Evolutionary conservation across 2,113 vertebrate species (phyloP).

Genomic region (Cromileptes altivelis): DNA sequence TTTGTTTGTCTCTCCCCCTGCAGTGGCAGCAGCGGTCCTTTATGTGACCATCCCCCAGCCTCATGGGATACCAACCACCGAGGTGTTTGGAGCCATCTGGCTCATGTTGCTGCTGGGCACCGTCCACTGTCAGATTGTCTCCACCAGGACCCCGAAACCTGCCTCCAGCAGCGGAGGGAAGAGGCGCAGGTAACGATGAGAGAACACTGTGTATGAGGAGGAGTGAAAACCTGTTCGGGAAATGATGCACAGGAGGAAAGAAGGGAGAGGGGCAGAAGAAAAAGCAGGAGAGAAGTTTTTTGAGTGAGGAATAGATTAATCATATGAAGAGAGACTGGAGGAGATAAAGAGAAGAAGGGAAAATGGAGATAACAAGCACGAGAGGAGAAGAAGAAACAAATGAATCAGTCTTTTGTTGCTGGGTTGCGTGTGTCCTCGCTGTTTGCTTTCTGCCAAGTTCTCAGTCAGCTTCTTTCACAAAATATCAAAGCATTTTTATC

Average conservation of each 20-base stretch:
- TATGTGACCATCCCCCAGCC: slow-evolving; percentile 88
- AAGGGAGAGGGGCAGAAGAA: background rate
- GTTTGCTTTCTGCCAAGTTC: slow-evolving; percentile 11
- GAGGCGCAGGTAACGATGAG: slow-evolving; percentile 90
- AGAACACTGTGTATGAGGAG: background rate
- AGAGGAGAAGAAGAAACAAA: background rate
- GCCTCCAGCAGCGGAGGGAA: slow-evolving; percentile 88
- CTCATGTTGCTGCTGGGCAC: slow-evolving; percentile 98
- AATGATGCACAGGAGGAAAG: too few relatives aligned
- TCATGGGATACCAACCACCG: slow-evolving; percentile 93
- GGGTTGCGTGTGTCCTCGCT: background rate
- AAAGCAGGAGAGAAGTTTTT: background rate
- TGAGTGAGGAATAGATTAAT: background rate
- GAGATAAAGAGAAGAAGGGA: background rate
- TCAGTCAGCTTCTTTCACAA: slow-evolving; percentile 17
- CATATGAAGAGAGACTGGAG: background rate
- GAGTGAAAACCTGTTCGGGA: background rate
- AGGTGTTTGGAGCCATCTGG: slow-evolving; percentile 94
- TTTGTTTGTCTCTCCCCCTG: background rate
- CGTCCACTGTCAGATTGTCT: slow-evolving; percentile 99
- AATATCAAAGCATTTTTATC: slow-evolving; percentile 34
- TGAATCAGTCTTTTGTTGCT: slow-evolving; percentile 37
- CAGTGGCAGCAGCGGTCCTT: slow-evolving; percentile 92
- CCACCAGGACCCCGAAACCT: slow-evolving; percentile 95
- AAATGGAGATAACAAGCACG: background rate